These are phyloP conservation scores for Onthophagus taurus DNA, from an alignment of 1,140 invertebrate species.

Conservation along the genomic window DNA sequence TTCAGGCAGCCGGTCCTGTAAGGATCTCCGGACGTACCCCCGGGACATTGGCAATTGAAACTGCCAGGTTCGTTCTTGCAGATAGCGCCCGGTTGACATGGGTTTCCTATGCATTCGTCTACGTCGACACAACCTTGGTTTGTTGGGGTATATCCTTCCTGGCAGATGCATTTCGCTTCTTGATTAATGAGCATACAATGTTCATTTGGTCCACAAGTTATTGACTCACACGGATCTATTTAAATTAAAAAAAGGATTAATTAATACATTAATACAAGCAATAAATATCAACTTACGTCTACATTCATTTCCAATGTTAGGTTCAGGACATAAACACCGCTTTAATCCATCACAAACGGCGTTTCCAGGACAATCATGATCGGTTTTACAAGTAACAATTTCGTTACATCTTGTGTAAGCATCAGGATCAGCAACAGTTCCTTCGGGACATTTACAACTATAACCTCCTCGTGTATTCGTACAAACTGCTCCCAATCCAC, in stretches of 20 bases:
- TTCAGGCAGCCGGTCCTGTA: conserved; percentile 62
- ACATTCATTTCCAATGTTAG: conserved; percentile 83
- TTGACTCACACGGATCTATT: conserved; percentile 79
- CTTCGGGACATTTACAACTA: conserved; percentile 69
- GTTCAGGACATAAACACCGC: conserved; percentile 78
- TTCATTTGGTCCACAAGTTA: conserved; percentile 76
- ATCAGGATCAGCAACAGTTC: conserved; percentile 73
- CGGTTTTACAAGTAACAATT: conserved; percentile 62
- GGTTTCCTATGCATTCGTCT: conserved; percentile 68
- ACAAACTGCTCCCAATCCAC: conserved; percentile 72
- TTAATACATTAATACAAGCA: background rate
- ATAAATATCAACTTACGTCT: conserved; percentile 57
- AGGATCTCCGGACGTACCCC: conserved; percentile 58
- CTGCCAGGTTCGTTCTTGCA: conserved; percentile 81
- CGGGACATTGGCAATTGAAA: conserved; percentile 80
- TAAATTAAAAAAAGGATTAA: conserved; percentile 6
- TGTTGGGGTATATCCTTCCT: conserved; percentile 63
- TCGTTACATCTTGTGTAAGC: conserved; percentile 65
- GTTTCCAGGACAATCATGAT: conserved; percentile 80
- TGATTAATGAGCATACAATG: conserved; percentile 81
- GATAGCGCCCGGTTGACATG: conserved; percentile 71
- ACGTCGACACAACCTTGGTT: conserved; percentile 75
- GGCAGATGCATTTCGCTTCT: conserved; percentile 73
- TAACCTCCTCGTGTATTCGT: conserved; percentile 68
- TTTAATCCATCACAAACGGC: conserved; percentile 69